Evolutionary conservation across 2,888 invertebrate genomes (phyloP).

Genomic region (Papilio demoleus): DNA sequence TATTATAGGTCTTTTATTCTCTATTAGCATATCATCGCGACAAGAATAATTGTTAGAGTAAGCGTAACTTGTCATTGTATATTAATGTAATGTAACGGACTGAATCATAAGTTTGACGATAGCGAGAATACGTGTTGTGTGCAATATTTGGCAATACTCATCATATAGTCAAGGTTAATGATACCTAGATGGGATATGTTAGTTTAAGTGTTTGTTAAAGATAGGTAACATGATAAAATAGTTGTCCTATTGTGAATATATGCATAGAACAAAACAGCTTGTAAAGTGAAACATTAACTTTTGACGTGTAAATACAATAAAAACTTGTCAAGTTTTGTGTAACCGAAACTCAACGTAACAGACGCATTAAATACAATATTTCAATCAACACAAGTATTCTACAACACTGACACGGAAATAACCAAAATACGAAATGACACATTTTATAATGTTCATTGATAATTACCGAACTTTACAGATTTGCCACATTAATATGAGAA

Average conservation of each 20-base stretch:
- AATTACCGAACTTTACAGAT: background rate
- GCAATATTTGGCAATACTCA: slow-evolving; percentile 83
- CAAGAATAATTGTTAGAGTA: slow-evolving; percentile 44
- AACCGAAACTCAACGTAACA: background rate
- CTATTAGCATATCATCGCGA: slow-evolving; percentile 50
- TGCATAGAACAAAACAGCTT: slow-evolving; percentile 43
- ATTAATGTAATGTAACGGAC: slow-evolving; percentile 46
- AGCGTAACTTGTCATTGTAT: slow-evolving; percentile 47
- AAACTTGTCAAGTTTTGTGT: background rate
- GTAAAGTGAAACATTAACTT: slow-evolving; percentile 35
- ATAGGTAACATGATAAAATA: slow-evolving; percentile 49
- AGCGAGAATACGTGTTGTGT: slow-evolving; percentile 56
- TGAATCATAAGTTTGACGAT: slow-evolving; percentile 45
- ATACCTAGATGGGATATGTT: slow-evolving; percentile 62
- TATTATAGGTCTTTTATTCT: slow-evolving; percentile 43
- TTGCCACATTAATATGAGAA: slow-evolving; percentile 1
- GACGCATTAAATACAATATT: background rate
- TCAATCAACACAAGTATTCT: background rate
- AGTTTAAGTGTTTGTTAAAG: slow-evolving; percentile 65
- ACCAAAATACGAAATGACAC: background rate
- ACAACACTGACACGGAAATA: background rate
- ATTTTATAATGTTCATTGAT: slow-evolving; percentile 3
- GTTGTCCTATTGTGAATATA: slow-evolving; percentile 54
- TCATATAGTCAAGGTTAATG: slow-evolving; percentile 67
- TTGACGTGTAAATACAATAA: slow-evolving; percentile 6